A percentile compares a stretch with the other conserved stretches of the same genome.
phyloP scores from a whole-genome alignment of 2,888 invertebrate genomes.

The Apoderus coryli region DNA sequence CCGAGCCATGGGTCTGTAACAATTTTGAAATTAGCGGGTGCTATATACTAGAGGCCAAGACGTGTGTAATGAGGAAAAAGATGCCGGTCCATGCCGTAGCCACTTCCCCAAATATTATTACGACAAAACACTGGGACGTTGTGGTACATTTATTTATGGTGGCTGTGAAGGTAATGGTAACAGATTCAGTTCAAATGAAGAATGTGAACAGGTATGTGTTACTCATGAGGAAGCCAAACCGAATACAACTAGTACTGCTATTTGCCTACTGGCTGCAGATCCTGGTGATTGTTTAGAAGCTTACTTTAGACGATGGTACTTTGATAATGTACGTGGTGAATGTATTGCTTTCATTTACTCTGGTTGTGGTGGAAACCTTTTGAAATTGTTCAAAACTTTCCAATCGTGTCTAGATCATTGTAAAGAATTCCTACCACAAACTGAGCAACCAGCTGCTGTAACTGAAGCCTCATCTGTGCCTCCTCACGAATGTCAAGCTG shows the following conservation, averaged over 20 bases:
- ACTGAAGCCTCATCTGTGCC: no score
- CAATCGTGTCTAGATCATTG: constrained; percentile 54
- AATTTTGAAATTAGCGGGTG: no score
- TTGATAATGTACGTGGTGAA: constrained; percentile 47
- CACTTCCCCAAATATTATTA: constrained; percentile 56
- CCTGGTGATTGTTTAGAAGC: constrained; percentile 43
- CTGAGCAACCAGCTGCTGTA: no score
- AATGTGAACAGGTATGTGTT: constrained; percentile 60
- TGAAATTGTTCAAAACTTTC: constrained; percentile 67
- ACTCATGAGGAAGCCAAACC: constrained; percentile 40
- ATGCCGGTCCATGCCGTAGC: constrained; percentile 57
- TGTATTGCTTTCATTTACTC: constrained; percentile 71
- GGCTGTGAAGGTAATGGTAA: constrained; percentile 80
- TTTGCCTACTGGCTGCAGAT: constrained; percentile 49
- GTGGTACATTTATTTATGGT: constrained; percentile 59
- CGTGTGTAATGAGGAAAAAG: constrained; percentile 51
- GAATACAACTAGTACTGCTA: constrained; percentile 26
- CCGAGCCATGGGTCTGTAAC: no score
- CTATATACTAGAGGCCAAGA: no score
- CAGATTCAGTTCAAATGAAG: constrained; percentile 57
- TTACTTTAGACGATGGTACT: constrained; percentile 54
- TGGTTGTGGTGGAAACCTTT: constrained; percentile 80
- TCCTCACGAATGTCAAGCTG: constrained; percentile 35
- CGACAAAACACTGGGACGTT: constrained; percentile 42
- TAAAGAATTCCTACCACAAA: constrained; percentile 25